Conservation (phyloP, 2,888 invertebrate genomes). For the Drosophila kuntzei region DNA sequence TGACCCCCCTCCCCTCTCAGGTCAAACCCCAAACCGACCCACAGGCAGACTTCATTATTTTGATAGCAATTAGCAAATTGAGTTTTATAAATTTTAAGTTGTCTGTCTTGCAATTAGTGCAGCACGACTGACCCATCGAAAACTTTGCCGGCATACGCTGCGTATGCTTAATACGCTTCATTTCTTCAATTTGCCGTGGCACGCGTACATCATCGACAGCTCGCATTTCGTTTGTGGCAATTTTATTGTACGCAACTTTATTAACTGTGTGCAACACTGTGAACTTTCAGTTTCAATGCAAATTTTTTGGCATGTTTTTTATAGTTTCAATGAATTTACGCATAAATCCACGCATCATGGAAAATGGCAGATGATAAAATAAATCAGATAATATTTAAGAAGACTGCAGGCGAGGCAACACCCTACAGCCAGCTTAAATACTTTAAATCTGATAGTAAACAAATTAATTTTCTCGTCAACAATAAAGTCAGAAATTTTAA, state of each 20-base stretch:
- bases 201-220: conserved; percentile 1
- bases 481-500: background rate
- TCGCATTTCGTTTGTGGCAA: conserved; percentile 19
- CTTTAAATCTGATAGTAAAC: no score
- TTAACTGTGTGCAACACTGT: conserved; percentile 28
- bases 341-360: conserved; percentile 5
- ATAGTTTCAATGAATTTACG: background rate
- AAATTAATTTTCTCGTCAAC: background rate
- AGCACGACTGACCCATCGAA: conserved; percentile 47
- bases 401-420: background rate
- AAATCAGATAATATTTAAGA: background rate
- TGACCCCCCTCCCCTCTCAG: background rate
- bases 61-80: conserved; percentile 82
- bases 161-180: conserved; percentile 60
- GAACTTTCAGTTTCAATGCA: conserved; percentile 13
- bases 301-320: conserved; percentile 16
- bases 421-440: background rate
- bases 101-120: conserved; percentile 72
- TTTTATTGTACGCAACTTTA: conserved; percentile 8
- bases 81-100: conserved; percentile 71
- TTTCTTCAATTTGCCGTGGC: conserved; percentile 3
- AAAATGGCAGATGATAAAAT: conserved; percentile 27
- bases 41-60: conserved; percentile 75
- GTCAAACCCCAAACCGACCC: conserved; percentile 5
- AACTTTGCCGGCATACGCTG: conserved; percentile 35